Evolutionary conservation across 2,888 invertebrate genomes (phyloP).

Genomic region (Danaus chrysippus): DNA sequence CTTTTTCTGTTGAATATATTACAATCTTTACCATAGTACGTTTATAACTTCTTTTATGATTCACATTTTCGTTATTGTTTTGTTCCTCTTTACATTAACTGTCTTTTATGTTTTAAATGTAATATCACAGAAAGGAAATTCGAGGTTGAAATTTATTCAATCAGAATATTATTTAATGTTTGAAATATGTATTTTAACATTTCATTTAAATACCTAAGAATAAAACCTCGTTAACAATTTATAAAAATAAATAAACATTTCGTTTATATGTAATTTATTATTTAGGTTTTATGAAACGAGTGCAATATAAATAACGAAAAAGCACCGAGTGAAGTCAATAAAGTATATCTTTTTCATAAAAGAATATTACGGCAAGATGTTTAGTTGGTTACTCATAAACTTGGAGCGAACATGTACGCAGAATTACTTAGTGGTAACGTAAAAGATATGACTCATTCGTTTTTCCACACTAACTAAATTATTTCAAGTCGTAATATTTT

Average conservation of each 20-base stretch:
- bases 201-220: no score
- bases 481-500: conserved; percentile 1
- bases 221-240: no score
- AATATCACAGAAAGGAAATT: no score
- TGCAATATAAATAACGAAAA: conserved; percentile 1
- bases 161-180: no score
- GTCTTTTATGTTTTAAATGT: no score
- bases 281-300: neutral
- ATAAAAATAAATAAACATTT: neutral
- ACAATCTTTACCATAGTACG: neutral
- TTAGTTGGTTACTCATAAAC: conserved; percentile 16
- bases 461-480: conserved; percentile 6
- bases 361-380: conserved; percentile 19
- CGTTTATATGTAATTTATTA: neutral
- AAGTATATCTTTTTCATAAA: conserved; percentile 15
- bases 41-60: neutral
- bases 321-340: conserved; percentile 3
- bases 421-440: conserved; percentile 17
- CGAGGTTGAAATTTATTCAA: no score
- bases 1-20: conserved; percentile 1
- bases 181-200: no score
- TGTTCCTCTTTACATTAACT: neutral
- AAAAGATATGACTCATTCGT: conserved; percentile 10
- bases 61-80: neutral
- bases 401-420: conserved; percentile 16